Base-by-base conservation (phyloP, 2,888 invertebrate genomes). In the Camptogramma bilineatum region DNA sequence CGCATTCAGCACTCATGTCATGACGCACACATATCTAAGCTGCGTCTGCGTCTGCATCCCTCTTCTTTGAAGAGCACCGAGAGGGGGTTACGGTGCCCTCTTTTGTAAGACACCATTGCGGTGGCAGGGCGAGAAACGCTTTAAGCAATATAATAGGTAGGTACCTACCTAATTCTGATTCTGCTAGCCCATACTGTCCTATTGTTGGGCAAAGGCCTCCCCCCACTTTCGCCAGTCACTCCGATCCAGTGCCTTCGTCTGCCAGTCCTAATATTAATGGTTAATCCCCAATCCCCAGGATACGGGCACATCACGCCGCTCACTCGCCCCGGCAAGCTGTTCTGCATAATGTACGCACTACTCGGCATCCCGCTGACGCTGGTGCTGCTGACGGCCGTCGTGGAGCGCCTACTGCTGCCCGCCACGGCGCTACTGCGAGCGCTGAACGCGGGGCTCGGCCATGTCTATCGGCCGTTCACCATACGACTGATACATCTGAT, bases 301-400 rank as follows among this genome's bases (percentile, higher is more conserved):
- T 98, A 98, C 88, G 98, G 98, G 5, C 97, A 97, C 86, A 97
- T 98, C 57, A 97, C 97, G 0, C 98, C 98, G 0, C 91, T 97
- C 16, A 97, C 97, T 52, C 95, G 96, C 85, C 96, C 95, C 0
- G 98, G 98, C 28, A 98, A 98, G 90, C 90, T 97, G 61, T 98
- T 98, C 93, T 97, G 97, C 88, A 97, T 98, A 85, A 85, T 97
- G 58, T 98, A 97, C 90, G 97, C 97, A 0, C 88, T 97, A 63
- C 93, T 97, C 62, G 97, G 98, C 1, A 98, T 98, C 71, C 98
- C 98, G 0, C 89, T 98, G 80, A 98, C 98, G 0, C 90, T 98
- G 81, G 95, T 98, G 62, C 93, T 98, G 69, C 93, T 98, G 61
- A 96, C 97, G 0, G 97, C 97, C 0, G 87, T 97, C 66, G 97